Evolutionary conservation across 2,888 invertebrate species (phyloP), one percentile per base, ranked within the genome.

Genomic region (Coecobrya sp.): DNA sequence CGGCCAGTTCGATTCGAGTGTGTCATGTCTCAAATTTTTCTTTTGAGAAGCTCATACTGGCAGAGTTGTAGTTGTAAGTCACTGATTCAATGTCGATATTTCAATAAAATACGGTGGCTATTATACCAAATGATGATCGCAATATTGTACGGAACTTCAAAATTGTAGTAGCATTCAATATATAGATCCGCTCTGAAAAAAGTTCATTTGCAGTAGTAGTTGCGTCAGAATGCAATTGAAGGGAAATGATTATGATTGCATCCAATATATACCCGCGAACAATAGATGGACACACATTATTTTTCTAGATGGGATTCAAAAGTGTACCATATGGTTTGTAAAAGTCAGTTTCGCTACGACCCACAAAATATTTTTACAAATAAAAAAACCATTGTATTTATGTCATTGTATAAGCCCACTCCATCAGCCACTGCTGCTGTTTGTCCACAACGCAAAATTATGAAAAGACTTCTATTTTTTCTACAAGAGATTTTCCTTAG

Each of bases 21-120:
- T n/a, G n/a, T n/a, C n/a, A 73, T 73, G n/a, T 42, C 70, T 73
- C 70, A 73, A 42, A 42, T 59, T 59, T 79, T 82, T 59, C 36
- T 36, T 59, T n/a, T n/a, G n/a, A n/a, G n/a, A n/a, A n/a, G n/a
- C n/a, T n/a, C n/a, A n/a, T n/a, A n/a, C n/a, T n/a, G n/a, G n/a
- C n/a, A n/a, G n/a, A n/a, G n/a, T n/a, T n/a, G n/a, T n/a, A n/a
- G n/a, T n/a, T n/a, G n/a, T 7, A 65, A 84, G 42, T 84, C 84
- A 84, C 36, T 42, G n/a, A 73, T 73, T 73, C 42, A 42, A 36
- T 36, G 36, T 73, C 11, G 42, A 42, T n/a, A 65, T 84, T 84
- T 84, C 84, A 84, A 65, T 84, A 84, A 84, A 84, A 81, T 62
- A 25, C 59, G 62, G 84, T 62, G 65, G 84, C 62, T 4, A 36